A percentile compares a stretch with the other conserved stretches of the same genome.
These are phyloP conservation scores for Drosophila peninsularis DNA, from an alignment of 2,888 invertebrate genomes.

Conservation along the genomic window DNA sequence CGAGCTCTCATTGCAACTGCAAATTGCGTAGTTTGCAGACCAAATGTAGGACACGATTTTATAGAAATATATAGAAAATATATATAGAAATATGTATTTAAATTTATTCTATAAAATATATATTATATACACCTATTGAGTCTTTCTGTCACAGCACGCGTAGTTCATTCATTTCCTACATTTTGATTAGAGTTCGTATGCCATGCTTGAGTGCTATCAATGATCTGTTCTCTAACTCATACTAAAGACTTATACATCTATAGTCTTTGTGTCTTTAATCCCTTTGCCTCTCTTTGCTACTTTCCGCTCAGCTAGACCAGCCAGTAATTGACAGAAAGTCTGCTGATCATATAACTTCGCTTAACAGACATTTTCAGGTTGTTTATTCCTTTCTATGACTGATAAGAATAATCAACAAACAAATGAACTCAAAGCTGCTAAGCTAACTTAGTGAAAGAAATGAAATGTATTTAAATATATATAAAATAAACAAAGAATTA, in stretches of 20 bases:
- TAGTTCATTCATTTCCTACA: conserved; percentile 3
- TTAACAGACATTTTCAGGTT: neutral
- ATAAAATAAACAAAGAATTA: too few relatives aligned
- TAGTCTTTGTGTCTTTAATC: too few relatives aligned
- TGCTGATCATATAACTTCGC: neutral
- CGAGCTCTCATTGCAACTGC: conserved; percentile 24
- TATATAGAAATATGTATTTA: neutral
- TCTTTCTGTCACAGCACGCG: neutral
- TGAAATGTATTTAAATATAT: too few relatives aligned
- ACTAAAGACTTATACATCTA: too few relatives aligned
- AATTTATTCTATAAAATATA: conserved; percentile 4
- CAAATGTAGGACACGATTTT: conserved; percentile 36
- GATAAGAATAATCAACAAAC: too few relatives aligned
- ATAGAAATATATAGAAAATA: conserved; percentile 1
- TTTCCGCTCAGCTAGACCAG: too few relatives aligned
- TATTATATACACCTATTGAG: neutral
- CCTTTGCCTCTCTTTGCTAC: too few relatives aligned
- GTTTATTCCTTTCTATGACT: neutral
- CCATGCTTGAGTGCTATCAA: neutral
- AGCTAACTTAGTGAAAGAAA: too few relatives aligned
- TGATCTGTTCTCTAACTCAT: neutral
- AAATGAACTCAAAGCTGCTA: too few relatives aligned
- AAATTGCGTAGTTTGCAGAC: conserved; percentile 53
- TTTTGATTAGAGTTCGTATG: neutral
- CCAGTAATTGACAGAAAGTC: neutral